Evolutionary conservation across 1,140 invertebrate species (phyloP), one percentile per base, ranked within the genome.

Genomic region (Hyles euphorbiae): DNA sequence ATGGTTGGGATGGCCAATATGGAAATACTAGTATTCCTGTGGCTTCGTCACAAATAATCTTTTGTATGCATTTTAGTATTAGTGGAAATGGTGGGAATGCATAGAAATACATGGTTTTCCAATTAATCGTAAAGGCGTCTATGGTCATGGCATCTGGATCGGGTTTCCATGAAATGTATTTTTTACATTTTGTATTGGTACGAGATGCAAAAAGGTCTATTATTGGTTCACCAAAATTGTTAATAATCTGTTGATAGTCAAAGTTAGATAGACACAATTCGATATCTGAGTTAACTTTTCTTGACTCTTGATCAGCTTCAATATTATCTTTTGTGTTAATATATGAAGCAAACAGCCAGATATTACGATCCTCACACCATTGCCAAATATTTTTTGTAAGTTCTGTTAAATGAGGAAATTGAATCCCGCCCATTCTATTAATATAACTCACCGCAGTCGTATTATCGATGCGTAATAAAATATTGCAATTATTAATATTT

Each of bases 401-500:
- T 53, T 22, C 50, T 70, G 68, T 74, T 46, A 86, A 54, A 40
- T 80, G 63, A 0, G 69, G 70, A 34, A 60, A 73, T 61, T 74
- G 69, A 58, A 80, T 46, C 12, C 80, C 73, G 9, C 75, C 69
- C 68, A 74, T 76, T 11, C 67, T 45, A 59, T 88, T 84, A 9
- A 83, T 67, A 46, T 83, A 79, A 10, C 74, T 67, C 8, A 85
- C 71, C 0, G 83, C 82, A 2, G 78, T 84, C 0, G 70, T 84
- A 52, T 88, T 86, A 43, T 89, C 84, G 0, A 68, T 36, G n/a
- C 82, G 63, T 32, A 79, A 45, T 49, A 79, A 58, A 48, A 83
- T 76, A 6, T 66, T 11, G 58, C 70, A 76, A 54, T 77, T 67
- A 58, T 32, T 12, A 49, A 51, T 3, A 11, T 79, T 48, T 3